phyloP scores from a whole-genome alignment of 2,888 invertebrate species.

The Horisme vitalbata region DNA sequence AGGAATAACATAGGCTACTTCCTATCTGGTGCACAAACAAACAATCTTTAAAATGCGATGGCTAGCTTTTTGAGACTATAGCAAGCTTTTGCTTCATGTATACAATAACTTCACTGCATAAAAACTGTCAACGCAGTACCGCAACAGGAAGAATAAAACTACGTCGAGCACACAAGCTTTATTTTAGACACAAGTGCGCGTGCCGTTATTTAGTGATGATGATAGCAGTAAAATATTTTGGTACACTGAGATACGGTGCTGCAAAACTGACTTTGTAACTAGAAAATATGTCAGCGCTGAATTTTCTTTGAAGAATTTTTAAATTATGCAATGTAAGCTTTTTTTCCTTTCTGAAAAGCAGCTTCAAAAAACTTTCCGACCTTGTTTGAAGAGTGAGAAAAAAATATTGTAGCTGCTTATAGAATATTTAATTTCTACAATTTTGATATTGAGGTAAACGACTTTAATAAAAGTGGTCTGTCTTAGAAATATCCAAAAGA shows the following conservation, averaged over 20 bases:
- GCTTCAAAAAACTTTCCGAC: background rate
- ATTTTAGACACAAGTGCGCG: conserved; percentile 22
- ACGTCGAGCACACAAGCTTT: conserved; percentile 3
- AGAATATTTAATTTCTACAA: no score
- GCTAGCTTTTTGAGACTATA: no score
- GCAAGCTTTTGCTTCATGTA: conserved; percentile 17
- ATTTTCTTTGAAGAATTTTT: background rate
- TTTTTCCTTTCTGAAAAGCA: conserved; percentile 1
- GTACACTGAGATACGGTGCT: conserved; percentile 10
- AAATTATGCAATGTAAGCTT: background rate
- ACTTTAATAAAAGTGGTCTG: no score
- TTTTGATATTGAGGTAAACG: no score
- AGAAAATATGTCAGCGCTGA: conserved; percentile 4
- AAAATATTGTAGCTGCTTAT: background rate
- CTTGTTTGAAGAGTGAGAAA: background rate
- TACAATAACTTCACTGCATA: conserved; percentile 19
- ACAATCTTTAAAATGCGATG: no score
- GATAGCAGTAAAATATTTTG: conserved; percentile 33
- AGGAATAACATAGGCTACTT: no score
- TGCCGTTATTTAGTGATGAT: conserved; percentile 39
- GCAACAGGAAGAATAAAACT: conserved; percentile 8
- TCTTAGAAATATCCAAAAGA: no score
- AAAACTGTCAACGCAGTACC: conserved; percentile 23
- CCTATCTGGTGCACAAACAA: no score
- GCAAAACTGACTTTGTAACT: conserved; percentile 4